Base-by-base conservation (phyloP, 2,797 vertebrate genomes). In the Stomatorhinus walkeri region DNA sequence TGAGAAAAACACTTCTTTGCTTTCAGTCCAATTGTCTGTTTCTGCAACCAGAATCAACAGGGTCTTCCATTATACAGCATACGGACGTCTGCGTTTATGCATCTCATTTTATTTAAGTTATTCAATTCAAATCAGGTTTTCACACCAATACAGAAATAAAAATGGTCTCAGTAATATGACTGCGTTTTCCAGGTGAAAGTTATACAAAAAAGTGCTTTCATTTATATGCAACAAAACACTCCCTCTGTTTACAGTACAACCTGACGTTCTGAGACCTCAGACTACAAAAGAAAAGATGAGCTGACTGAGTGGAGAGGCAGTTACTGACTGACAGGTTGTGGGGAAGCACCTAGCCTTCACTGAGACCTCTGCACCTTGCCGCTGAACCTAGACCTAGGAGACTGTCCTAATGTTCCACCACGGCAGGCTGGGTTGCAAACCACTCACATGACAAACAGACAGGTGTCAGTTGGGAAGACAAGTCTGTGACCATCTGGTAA, bases 311-410 rank as follows among this genome's bases (percentile, higher is more conserved):
- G 19, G 76, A 22, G 76, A 46, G 40, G 40, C 40, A 46, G 76
- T 46, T 81, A 81, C 76, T 81, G 76, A 81, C 76, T 81, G 76
- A 81, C 40, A 81, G 76, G 76, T 81, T 19, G 76, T 22, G 76
- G 8, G 76, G 36, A 81, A 46, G 36, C 36, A n/a, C 36, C 2
- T 81, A 72, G 32, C 28, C 24, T 14, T 32, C 76, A n/a, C 76
- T 8, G 7, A 81, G 76, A 81, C 36, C 76, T 22, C 22, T n/a
- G 40, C 4, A 46, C 76, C 76, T 9, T 79, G 40, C 40, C 16
- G 7, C 24, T 46, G 36, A 43, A 46, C 40, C 76, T 46, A n/a
- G 76, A n/a, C 76, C 76, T n/a, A 43, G 19, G 46, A 81, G 36
- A 32, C n/a, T 46, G 19, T 72, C 32, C 10, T 68, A 14, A 68